Conservation (phyloP, 2,113 vertebrate species). For the human region GRCh38 chr2:210372001-210372500, state of each 20-base stretch:
- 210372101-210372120: slow-evolving; percentile 41
- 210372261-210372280: background rate
- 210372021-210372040: no score
- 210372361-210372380: background rate
- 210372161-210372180: slow-evolving; percentile 32
- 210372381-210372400: background rate
- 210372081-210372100: slow-evolving; percentile 45
- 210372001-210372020: no score
- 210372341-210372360: background rate
- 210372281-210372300: slow-evolving; percentile 14
- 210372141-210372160: slow-evolving; percentile 22
- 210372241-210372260: background rate
- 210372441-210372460: no score
- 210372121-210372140: slow-evolving; percentile 61
- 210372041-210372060: no score
- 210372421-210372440: background rate
- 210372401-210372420: background rate
- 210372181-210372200: background rate
- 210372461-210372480: no score
- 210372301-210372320: background rate
- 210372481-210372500: no score
- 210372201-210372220: background rate
- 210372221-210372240: background rate
- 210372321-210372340: background rate
- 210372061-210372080: slow-evolving; percentile 52